phyloP scores from a whole-genome alignment of 2,113 vertebrate species.

The Mormyrus lacerda region DNA sequence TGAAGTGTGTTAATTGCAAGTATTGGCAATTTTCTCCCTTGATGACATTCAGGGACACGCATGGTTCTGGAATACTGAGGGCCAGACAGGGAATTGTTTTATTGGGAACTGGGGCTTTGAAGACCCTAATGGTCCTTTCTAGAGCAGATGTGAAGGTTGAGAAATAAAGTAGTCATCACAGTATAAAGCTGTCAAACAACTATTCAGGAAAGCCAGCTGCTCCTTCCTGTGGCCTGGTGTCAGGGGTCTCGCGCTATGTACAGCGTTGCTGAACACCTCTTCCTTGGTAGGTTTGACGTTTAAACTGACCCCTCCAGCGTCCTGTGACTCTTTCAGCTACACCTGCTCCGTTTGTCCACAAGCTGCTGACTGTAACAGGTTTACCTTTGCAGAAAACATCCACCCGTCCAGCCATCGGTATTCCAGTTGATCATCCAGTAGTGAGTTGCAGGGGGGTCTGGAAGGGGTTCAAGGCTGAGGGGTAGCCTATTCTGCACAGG shows the following conservation, averaged over 20 bases:
- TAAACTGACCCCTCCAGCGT: background rate
- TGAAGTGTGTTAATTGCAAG: background rate
- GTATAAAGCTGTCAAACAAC: conserved; percentile 22
- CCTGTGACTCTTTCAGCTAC: background rate
- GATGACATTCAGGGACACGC: background rate
- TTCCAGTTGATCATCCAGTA: background rate
- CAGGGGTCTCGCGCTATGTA: background rate
- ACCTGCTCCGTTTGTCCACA: background rate
- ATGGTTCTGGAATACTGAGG: background rate
- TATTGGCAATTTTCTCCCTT: background rate
- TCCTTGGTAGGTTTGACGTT: background rate
- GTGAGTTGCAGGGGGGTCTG: background rate
- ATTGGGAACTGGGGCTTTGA: conserved; percentile 5
- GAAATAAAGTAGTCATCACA: conserved; percentile 14
- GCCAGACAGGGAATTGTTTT: background rate
- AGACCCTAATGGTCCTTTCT: conserved; percentile 8
- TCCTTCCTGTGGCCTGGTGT: background rate
- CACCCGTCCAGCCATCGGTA: background rate
- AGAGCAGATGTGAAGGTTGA: conserved; percentile 17
- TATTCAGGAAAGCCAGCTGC: background rate
- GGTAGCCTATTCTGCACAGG: background rate
- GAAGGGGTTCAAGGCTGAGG: background rate
- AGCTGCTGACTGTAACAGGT: background rate
- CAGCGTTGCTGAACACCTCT: conserved; percentile 5
- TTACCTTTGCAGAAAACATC: background rate